Evolutionary conservation across 2,888 invertebrate genomes (phyloP), one percentile per base, ranked within the genome.

Genomic region (Allacma fusca): DNA sequence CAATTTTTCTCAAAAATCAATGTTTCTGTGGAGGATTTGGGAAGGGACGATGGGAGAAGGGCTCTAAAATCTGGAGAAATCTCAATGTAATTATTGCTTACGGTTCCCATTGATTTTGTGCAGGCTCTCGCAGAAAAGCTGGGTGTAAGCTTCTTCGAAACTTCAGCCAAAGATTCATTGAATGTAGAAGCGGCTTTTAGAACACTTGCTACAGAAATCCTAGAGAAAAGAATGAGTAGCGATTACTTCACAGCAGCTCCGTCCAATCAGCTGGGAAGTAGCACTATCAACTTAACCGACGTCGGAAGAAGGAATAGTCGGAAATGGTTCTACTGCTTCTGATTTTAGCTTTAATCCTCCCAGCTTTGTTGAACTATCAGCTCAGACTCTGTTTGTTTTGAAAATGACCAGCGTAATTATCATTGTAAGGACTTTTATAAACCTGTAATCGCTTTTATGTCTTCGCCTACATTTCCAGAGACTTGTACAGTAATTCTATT

Each of bases 111-210:
- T 50, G 9, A 50, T n/a, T 50, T n/a, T 50, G 19, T 50, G 1
- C 23, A 72, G 72, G 72, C 72, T n/a, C 57, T 72, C 13, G 72
- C 72, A 7, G 59, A 72, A n/a, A 59, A 72, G 21, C 29, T 72
- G 9, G 72, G 50, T 29, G 59, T 72, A n/a, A 29, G 23, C 9
- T 59, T 59, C 50, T 72, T 72, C 29, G 72, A 72, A 21, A 72
- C 72, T n/a, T 72, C 72, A 2, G 62, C 59, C 1, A 72, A 72
- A 29, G 62, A 72, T 12, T 29, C 29, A 26, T 29, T 62, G 13
- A 72, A 72, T 59, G 59, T 72, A 5, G 72, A 72, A 23, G 59
- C 72, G 4, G 72, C 21, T 13, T 72, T 72, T n/a, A 44, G 72
- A 12, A 72, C 72, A 13, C 28, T 72, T 24, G 23, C 72, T 19